Base-by-base conservation (phyloP, 2,113 vertebrate genomes). In the Galeopterus variegatus region DNA sequence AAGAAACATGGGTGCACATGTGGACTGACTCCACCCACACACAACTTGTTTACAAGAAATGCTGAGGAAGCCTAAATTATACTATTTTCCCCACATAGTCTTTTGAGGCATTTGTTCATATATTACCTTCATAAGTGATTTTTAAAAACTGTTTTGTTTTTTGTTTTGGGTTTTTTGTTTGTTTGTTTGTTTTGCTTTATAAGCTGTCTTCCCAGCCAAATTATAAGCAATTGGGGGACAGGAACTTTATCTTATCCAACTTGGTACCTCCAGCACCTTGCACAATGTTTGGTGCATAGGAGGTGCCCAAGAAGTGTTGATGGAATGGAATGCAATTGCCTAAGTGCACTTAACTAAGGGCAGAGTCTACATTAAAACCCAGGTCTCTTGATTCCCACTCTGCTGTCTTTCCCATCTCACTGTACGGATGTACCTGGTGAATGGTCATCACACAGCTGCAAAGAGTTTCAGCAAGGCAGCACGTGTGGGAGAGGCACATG, bases 181-280 rank as follows among this genome's bases (percentile, higher is more conserved):
- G 41, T 41, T 41, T 41, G 41, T 41, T 41, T n/a, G n/a, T 52
- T 81, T 19, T 4, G 28, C 15, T 33, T 90, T 58, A n/a, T 90
- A 62, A 62, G 64, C 9, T 83, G 12, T 76, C 67, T 95, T 95
- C 60, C 87, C 56, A 67, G 60, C 26, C 84, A 95, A 92, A 80
- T 33, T 84, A 45, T 36, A 85, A 92, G 67, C 79, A 72, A 28
- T 24, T 45, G 77, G 76, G 65, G 67, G 62, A 80, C 62, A 88
- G 14, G 45, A 92, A 93, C 54, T 87, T 5, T 79, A 72, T 69
- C n/a, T 65, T 79, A 65, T 58, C 48, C 45, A 85, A 5, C 33
- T 65, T 76, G 18, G 70, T 70, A 72, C n/a, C 69, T 73, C 41
- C 14, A 62, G 73, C 52, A 72, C 17, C 54, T 41, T 52, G 84